Base-by-base conservation (phyloP, 2,797 vertebrate species). In the Euphonia xanthogaster region DNA sequence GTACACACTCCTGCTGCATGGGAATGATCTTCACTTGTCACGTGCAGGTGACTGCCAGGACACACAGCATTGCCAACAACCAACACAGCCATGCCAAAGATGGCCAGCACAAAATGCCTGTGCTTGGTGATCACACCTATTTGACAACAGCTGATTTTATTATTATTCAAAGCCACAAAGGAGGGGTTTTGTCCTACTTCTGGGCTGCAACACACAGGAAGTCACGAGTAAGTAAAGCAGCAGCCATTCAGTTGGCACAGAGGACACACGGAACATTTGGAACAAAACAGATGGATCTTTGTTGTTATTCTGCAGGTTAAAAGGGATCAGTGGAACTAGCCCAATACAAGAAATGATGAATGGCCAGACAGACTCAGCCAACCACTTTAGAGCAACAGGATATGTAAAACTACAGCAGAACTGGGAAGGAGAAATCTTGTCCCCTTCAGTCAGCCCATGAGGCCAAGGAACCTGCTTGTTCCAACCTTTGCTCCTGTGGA, bases 271-370 rank as follows among this genome's bases (percentile, higher is more conserved):
- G 14, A 88, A 42, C 61, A 81, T 77, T 23, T 85, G 19, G 65
- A 88, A 19, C 50, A 33, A 14, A 78, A 35, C 18, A 58, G 50
- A 78, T 27, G 27, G 28, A 67, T 23, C 2, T 16, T n/a, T 51
- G 44, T 31, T 17, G 14, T 62, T 86, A 84, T 35, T 68, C 28
- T 47, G 13, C 42, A 84, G 78, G 68, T 83, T 71, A 73, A 77
- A 76, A 90, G 17, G 27, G 28, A 74, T 35, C 30, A 66, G n/a
- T 22, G 20, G 21, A 42, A 45, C 42, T 45, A 62, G 30, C 62
- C 44, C 40, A 78, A 37, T 40, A 45, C 0, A 2, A 11, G 33
- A 85, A 87, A 42, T 0, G 0, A 87, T 4, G 4, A 19, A 44
- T 8, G 18, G 48, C 45, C 53, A 79, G 35, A 60, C 5, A 12